Evolutionary conservation across 1,140 invertebrate species (phyloP).

Genomic region (Panulirus ornatus): DNA sequence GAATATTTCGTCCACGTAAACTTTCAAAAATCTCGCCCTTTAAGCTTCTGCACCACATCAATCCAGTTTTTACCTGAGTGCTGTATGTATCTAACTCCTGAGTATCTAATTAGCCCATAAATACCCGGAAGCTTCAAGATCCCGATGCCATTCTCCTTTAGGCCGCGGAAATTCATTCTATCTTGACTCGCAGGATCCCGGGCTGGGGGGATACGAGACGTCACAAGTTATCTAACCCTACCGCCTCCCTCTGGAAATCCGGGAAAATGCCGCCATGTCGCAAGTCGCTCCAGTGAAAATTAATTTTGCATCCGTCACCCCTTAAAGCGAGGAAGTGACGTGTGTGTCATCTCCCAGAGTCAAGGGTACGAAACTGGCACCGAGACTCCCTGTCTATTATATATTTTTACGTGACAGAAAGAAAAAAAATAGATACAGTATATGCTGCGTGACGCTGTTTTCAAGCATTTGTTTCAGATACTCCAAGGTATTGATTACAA

Average conservation of each 20-base stretch:
- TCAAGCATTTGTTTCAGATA: too few relatives aligned
- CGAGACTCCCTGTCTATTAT: not conserved
- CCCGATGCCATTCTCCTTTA: not conserved
- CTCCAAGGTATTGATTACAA: not conserved
- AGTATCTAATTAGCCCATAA: too few relatives aligned
- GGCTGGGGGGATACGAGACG: not conserved
- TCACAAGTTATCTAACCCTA: constrained; percentile 57
- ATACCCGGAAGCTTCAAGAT: not conserved
- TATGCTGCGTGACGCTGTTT: too few relatives aligned
- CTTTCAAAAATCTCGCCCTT: too few relatives aligned
- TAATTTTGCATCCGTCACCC: constrained; percentile 61
- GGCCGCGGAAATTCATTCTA: constrained; percentile 11
- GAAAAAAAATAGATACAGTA: constrained; percentile 1
- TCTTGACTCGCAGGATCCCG: constrained; percentile 8
- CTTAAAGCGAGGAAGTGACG: constrained; percentile 53
- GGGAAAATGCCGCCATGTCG: constrained; percentile 44
- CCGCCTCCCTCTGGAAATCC: constrained; percentile 41
- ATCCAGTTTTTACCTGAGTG: too few relatives aligned
- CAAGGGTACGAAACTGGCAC: constrained; percentile 9
- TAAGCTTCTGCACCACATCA: too few relatives aligned
- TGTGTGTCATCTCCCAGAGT: constrained; percentile 29
- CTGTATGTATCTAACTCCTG: too few relatives aligned
- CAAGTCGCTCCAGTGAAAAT: constrained; percentile 53
- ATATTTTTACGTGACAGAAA: not conserved
- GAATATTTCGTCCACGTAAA: too few relatives aligned